Percentiles rank a stretch among this genome's conserved stretches.
phyloP scores from a whole-genome alignment of 35 echinoderm and acorn worm genomes.

The Holothuria glaberrima region DNA sequence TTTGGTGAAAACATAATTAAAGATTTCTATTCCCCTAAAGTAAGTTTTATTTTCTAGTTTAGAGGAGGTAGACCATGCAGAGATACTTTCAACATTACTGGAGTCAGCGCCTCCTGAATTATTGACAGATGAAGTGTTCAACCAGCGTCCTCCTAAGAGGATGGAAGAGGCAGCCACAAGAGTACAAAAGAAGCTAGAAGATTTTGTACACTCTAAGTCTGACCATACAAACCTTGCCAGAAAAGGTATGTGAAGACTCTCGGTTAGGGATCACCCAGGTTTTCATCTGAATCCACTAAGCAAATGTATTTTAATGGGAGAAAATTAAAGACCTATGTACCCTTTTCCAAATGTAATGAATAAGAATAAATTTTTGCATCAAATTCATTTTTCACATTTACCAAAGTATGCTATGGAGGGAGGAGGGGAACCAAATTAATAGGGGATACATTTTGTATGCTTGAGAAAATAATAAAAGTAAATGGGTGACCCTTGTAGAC shows the following conservation, averaged over 20 bases:
- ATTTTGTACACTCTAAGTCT: conserved; percentile 28
- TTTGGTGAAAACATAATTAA: too few relatives aligned
- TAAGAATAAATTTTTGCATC: too few relatives aligned
- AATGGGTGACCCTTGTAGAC: too few relatives aligned
- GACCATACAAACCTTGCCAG: conserved; percentile 29
- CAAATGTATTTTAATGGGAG: too few relatives aligned
- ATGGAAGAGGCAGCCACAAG: conserved; percentile 54
- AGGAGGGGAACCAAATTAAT: too few relatives aligned
- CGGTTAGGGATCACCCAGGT: too few relatives aligned
- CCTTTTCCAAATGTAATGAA: not conserved
- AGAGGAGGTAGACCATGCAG: not conserved
- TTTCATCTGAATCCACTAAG: too few relatives aligned
- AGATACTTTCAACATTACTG: conserved; percentile 9
- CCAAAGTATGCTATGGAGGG: too few relatives aligned
- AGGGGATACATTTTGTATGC: too few relatives aligned
- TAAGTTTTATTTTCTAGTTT: not conserved
- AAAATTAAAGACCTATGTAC: not conserved
- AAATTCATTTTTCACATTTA: too few relatives aligned
- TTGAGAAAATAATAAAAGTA: too few relatives aligned
- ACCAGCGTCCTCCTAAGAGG: conserved; percentile 24
- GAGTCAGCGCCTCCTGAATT: conserved; percentile 11
- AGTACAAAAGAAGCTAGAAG: conserved; percentile 46
- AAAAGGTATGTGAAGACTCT: conserved; percentile 27
- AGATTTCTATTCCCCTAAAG: too few relatives aligned
- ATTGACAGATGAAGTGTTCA: conserved; percentile 37